Evolutionary conservation across 1,140 invertebrate species (phyloP).

Genomic region (Vanessa tameamea): DNA sequence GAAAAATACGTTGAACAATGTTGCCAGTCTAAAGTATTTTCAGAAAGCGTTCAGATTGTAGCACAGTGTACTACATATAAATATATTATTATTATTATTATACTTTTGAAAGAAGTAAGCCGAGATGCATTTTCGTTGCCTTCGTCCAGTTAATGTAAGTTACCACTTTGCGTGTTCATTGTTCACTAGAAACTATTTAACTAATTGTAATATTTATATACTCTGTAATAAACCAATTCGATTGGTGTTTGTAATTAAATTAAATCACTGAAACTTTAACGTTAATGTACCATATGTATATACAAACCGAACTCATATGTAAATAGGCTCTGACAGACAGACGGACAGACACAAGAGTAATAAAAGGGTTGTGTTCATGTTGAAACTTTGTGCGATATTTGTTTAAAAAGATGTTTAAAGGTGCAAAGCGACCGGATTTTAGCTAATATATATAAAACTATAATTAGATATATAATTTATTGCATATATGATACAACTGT

Average conservation of each 20-base stretch:
- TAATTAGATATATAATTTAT: no score
- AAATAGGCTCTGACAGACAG: no score
- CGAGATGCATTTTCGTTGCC: not conserved
- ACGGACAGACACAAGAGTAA: not conserved
- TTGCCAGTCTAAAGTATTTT: no score
- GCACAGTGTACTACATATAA: not conserved
- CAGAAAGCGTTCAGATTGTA: not conserved
- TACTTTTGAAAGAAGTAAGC: not conserved
- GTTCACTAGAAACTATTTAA: slow-evolving; percentile 23
- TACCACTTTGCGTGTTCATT: slow-evolving; percentile 34
- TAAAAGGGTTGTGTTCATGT: not conserved
- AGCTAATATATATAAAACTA: no score
- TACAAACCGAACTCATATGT: not conserved
- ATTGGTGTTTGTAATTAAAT: slow-evolving; percentile 1
- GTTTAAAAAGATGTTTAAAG: no score
- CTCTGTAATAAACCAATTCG: slow-evolving; percentile 4
- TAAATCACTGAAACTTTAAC: slow-evolving; percentile 1
- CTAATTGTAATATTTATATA: slow-evolving; percentile 4
- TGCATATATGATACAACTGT: no score
- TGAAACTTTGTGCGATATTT: no score
- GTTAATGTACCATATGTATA: not conserved
- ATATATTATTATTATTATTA: not conserved
- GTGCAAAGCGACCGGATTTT: no score
- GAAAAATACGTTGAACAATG: no score
- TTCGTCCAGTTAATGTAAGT: slow-evolving; percentile 26